Percentiles rank a stretch among this genome's conserved stretches.
These are phyloP conservation scores for Sorex fumeus DNA, from an alignment of 2,113 vertebrate genomes.

Conservation along the genomic window DNA sequence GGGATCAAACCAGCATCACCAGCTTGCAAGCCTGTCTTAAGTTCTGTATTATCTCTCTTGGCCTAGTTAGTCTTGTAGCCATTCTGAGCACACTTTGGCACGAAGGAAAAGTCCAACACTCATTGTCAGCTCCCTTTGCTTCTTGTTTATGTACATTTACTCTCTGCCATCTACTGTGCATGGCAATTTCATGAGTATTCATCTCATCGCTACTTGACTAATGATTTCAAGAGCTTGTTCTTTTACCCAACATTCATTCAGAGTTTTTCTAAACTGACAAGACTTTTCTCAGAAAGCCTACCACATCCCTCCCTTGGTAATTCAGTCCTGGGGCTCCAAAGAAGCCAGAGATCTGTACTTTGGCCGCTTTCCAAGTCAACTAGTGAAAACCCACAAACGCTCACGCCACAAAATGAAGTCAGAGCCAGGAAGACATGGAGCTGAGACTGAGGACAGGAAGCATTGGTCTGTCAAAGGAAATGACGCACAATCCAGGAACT, in stretches of 20 bases:
- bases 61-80: not conserved
- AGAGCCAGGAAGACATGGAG: fast-evolving
- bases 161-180: fast-evolving
- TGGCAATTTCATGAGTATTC: fast-evolving
- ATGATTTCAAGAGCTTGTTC: not conserved
- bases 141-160: not conserved
- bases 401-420: not conserved
- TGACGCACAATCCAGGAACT: not conserved
- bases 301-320: not conserved
- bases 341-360: not conserved
- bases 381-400: not conserved
- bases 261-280: not conserved
- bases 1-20: too few relatives aligned
- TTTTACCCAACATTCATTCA: not conserved
- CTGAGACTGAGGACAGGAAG: not conserved
- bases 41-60: too few relatives aligned
- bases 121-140: too few relatives aligned
- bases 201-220: not conserved
- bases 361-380: not conserved
- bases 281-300: not conserved
- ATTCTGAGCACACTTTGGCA: not conserved
- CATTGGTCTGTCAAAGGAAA: not conserved
- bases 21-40: too few relatives aligned
- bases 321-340: not conserved
- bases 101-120: too few relatives aligned